Base-by-base conservation (phyloP, 2,888 invertebrate species). In the Phanerotoma sp. region DNA sequence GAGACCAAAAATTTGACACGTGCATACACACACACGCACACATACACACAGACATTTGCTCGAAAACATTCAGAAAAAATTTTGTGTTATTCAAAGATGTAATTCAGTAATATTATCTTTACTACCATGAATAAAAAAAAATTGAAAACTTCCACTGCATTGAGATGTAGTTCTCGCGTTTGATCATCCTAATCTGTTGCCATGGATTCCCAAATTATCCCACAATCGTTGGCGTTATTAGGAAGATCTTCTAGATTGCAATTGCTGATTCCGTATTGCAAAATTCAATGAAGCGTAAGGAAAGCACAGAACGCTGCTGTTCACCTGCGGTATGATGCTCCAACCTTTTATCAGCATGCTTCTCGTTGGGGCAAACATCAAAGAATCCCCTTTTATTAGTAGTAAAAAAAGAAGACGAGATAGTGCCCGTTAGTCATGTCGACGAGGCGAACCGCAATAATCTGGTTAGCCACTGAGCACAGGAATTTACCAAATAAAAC, bases 211-310 rank as follows among this genome's bases (percentile, higher is more conserved):
- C 45, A 47, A 55, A 55, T 55, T 51, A 55, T 51, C 51, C 46
- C 37, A 45, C 47, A 33, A 48, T 54, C 51, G 57, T 59, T 57
- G 25, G 9, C 7, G 9, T 60, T 41, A 61, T 59, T 61, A 59
- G 49, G 59, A 52, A 57, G 47, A 61, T 65, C 56, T 61, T 49
- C 64, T 56, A 62, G 53, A 57, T 61, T 61, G 37, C 58, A 48
- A 51, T 55, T 13, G 13, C 21, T 59, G 58, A 75, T 75, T 71
- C 72, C n/a, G n/a, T n/a, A n/a, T n/a, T n/a, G 70, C 69, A 68
- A 67, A 66, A 70, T 74, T 73, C 71, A 75, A 75, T 75, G 74
- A 74, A 70, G 67, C 72, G 68, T 69, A 64, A 64, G 15, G 33
- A 45, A 55, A 55, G 25, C 48, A 49, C 6, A 16, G 41, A 20